Conservation (phyloP, 92 coral and sea anemone genomes). For the Palythoa heliodiscus region DNA sequence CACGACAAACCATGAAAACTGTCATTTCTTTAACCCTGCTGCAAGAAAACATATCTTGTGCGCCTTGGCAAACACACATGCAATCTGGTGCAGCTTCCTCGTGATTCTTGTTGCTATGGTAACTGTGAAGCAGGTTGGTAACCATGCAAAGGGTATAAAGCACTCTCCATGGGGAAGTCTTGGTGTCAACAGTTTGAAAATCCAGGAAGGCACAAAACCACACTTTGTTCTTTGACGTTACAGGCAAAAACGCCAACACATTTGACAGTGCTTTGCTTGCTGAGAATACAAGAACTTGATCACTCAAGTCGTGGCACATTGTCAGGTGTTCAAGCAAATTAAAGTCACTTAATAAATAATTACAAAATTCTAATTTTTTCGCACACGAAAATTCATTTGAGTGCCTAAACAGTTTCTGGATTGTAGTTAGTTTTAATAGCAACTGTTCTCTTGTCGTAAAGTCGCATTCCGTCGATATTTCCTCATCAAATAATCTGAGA, state of each 20-base stretch:
- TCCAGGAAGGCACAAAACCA: constrained; percentile 27
- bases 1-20: constrained; percentile 9
- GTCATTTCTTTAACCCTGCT: not conserved
- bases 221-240: not conserved
- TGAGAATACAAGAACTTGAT: constrained; percentile 69
- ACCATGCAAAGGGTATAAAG: constrained; percentile 56
- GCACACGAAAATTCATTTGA: constrained; percentile 37
- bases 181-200: constrained; percentile 12
- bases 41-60: not conserved
- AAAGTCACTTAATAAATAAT: constrained; percentile 31
- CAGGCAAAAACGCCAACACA: constrained; percentile 30
- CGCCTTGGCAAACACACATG: not conserved
- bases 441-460: constrained; percentile 24
- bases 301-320: constrained; percentile 32
- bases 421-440: constrained; percentile 56
- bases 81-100: not conserved
- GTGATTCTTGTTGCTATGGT: not conserved
- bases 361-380: constrained; percentile 43
- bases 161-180: constrained; percentile 51
- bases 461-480: not conserved
- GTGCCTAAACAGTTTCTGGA: constrained; percentile 46
- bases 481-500: not conserved
- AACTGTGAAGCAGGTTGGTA: constrained; percentile 33
- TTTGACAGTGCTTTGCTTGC: constrained; percentile 63
- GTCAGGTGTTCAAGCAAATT: constrained; percentile 43